Conservation (phyloP, 2,888 invertebrate species). For the Idaea dimidiata region DNA sequence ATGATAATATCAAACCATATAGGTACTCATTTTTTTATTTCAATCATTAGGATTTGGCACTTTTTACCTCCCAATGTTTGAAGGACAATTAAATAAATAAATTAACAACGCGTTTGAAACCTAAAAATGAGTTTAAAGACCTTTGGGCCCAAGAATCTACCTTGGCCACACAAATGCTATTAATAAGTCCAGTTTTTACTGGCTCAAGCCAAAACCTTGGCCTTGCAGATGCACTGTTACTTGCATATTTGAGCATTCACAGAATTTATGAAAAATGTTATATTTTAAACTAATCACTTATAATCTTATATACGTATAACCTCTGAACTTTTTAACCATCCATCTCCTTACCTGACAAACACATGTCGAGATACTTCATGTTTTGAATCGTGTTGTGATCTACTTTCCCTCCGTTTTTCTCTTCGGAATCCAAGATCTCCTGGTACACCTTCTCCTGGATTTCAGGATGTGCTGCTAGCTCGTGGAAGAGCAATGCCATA, state of each 20-base stretch:
- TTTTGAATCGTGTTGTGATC: constrained; percentile 56
- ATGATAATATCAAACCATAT: too few species aligned
- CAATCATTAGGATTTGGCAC: too few species aligned
- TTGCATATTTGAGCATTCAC: too few species aligned
- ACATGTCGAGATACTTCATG: constrained; percentile 70
- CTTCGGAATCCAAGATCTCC: constrained; percentile 49
- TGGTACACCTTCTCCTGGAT: constrained; percentile 47
- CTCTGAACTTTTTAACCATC: background rate
- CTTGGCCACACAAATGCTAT: too few species aligned
- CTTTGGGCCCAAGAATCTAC: too few species aligned
- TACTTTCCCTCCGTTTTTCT: constrained; percentile 58
- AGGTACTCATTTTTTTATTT: too few species aligned
- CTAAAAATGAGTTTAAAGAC: background rate
- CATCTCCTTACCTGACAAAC: constrained; percentile 53
- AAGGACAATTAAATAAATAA: background rate
- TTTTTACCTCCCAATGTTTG: background rate
- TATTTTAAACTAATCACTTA: background rate
- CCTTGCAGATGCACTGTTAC: too few species aligned
- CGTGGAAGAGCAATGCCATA: constrained; percentile 47
- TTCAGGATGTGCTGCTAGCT: constrained; percentile 51
- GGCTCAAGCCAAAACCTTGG: too few species aligned
- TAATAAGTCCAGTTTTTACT: too few species aligned
- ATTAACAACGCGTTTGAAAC: background rate
- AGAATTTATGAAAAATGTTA: too few species aligned
- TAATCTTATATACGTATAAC: too few species aligned